Evolutionary conservation across 2,797 vertebrate genomes (phyloP).

Genomic region (Loris lydekkerianus): DNA sequence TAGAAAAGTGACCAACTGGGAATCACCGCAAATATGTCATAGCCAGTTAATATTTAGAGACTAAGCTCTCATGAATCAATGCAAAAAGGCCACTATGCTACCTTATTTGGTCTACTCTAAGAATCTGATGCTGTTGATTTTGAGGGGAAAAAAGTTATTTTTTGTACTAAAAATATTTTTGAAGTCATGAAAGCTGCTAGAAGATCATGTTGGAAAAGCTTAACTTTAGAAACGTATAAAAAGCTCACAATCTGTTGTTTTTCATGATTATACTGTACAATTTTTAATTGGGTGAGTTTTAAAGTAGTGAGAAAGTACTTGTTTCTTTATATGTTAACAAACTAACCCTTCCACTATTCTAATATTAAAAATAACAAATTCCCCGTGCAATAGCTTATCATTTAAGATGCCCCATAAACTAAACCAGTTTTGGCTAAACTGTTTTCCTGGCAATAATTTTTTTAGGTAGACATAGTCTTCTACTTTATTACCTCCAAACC

Average conservation of each 20-base stretch:
- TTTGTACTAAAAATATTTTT: constrained; percentile 74
- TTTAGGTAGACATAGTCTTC: constrained; percentile 33
- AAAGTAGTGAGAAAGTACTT: constrained; percentile 38
- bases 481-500: not conserved
- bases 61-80: constrained; percentile 14
- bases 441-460: constrained; percentile 4
- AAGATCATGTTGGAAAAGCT: constrained; percentile 59
- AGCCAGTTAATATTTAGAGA: constrained; percentile 62
- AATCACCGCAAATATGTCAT: constrained; percentile 48
- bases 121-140: constrained; percentile 58
- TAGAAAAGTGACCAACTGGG: constrained; percentile 44
- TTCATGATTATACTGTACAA: constrained; percentile 55
- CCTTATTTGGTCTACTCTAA: constrained; percentile 27
- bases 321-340: not conserved
- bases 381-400: not conserved
- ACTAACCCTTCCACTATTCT: not conserved
- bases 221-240: constrained; percentile 75
- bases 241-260: constrained; percentile 75
- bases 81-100: not conserved
- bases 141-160: constrained; percentile 40
- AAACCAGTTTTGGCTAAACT: not conserved
- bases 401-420: not conserved
- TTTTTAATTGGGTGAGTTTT: constrained; percentile 72
- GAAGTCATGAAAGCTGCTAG: constrained; percentile 66
- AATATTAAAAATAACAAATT: not conserved